Evolutionary conservation across 35 echinoderm and acorn worm genomes (phyloP), one percentile per base, ranked within the genome.

Genomic region (Strongylocentrotus purpuratus): DNA sequence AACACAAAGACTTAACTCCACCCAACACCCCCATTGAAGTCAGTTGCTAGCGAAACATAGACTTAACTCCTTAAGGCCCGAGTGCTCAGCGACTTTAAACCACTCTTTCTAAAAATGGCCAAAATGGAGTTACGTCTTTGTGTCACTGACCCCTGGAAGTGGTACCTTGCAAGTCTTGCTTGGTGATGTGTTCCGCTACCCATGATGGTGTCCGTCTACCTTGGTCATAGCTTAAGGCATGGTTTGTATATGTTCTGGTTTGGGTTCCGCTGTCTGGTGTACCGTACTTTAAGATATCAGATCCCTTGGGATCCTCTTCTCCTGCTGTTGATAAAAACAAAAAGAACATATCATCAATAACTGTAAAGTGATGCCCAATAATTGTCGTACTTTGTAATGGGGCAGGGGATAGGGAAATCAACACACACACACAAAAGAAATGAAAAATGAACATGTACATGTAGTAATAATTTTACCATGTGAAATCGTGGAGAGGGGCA

Each of bases 101-200:
- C 35, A 41, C 3, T 41, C 3, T 41, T 41, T 41, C 35, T 41
- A 0, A 41, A 41, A 41, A 41, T 41, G 35, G 35, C 35, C 35
- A 41, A 41, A 41, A 41, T 41, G 35, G 35, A 41, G 35, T 41
- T 41, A 41, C 35, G 35, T 41, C 35, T 41, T 41, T 41, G 35
- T 41, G 3, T 41, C 35, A 41, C 35, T 41, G 35, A 41, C 35
- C 35, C 35, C 35, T 41, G 35, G 52, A 59, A 59, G 11, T 2
- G 13, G 85, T 97, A 99, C 98, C 98, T 92, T 96, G 94, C 1
- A 97, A 47, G 92, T 98, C 96, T 31, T 92, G 85, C 31, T 94
- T 94, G 12, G 98, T 99, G 32, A 99, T 97, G 87, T 97, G 98
- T 93, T 99, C 98, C 46, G 98, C 98, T 31, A 99, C 98, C 98